A percentile compares a stretch with the other conserved stretches of the same genome.
phyloP scores from a whole-genome alignment of 2,113 vertebrate species.

The Forbesichthys papilliferus region DNA sequence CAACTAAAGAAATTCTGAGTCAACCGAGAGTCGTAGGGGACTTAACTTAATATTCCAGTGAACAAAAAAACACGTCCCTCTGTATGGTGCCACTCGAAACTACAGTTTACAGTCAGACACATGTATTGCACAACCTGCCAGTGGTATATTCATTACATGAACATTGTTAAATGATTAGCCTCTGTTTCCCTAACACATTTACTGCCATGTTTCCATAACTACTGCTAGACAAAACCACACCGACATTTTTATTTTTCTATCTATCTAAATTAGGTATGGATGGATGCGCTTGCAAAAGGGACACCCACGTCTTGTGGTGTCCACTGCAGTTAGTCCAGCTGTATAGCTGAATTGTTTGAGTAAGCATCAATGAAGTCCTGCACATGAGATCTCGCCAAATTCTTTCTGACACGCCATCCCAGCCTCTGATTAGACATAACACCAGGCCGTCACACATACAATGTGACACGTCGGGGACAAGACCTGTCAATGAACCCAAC shows the following conservation, averaged over 20 bases:
- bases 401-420: constrained; percentile 55
- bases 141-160: constrained; percentile 2
- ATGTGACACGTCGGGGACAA: constrained; percentile 41
- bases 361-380: constrained; percentile 26
- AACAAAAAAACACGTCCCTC: constrained; percentile 6
- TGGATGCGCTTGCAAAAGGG: background rate
- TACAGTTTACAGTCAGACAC: constrained; percentile 17
- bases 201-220: too few relatives aligned
- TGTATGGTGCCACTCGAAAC: background rate
- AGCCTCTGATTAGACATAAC: constrained; percentile 55
- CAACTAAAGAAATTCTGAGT: constrained; percentile 36
- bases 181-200: too few relatives aligned
- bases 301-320: background rate
- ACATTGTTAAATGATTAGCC: too few relatives aligned
- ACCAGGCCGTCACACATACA: constrained; percentile 37
- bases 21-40: constrained; percentile 20
- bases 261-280: background rate
- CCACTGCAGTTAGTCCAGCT: constrained; percentile 8
- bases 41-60: constrained; percentile 28
- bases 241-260: background rate
- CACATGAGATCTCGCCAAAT: constrained; percentile 58
- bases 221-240: too few relatives aligned
- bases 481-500: constrained; percentile 52
- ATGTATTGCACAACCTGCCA: constrained; percentile 11
- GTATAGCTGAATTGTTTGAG: constrained; percentile 20